Conservation (phyloP, 2,113 vertebrate species). For the Neolamprologus cancellatus region DNA sequence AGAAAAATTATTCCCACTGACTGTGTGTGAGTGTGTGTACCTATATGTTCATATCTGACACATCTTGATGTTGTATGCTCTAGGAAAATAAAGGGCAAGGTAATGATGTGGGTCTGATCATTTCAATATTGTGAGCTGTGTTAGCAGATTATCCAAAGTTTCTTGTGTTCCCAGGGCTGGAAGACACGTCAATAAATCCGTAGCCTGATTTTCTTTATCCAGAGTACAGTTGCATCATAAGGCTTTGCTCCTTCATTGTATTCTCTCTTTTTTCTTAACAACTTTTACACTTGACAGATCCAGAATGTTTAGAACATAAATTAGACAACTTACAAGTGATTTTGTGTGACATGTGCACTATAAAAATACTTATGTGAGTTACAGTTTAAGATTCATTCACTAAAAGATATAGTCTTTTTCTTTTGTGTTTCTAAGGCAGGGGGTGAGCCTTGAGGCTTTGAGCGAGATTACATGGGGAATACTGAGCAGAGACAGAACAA, state of each 20-base stretch:
- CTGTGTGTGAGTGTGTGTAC: not conserved
- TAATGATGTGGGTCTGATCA: constrained; percentile 4
- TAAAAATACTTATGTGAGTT: constrained; percentile 1
- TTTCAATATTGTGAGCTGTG: constrained; percentile 44
- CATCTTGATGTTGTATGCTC: not conserved
- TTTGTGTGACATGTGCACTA: not conserved
- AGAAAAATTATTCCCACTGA: not conserved
- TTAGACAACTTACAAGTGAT: not conserved
- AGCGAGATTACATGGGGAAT: constrained; percentile 14
- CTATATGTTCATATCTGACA: not conserved
- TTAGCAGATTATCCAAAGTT: constrained; percentile 34
- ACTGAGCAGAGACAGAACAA: not conserved
- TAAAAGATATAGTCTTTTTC: not conserved
- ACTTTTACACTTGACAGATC: not conserved
- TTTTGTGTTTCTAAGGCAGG: constrained; percentile 22
- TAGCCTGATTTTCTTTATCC: constrained; percentile 28
- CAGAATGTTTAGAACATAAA: not conserved
- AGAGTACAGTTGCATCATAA: not conserved
- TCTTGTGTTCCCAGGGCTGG: constrained; percentile 22
- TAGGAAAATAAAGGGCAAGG: not conserved
- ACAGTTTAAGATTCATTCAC: not conserved
- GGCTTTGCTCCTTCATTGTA: not conserved
- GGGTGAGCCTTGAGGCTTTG: constrained; percentile 34
- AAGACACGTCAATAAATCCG: constrained; percentile 4
- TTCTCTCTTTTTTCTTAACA: not conserved